Evolutionary conservation across 2,888 invertebrate species (phyloP), one percentile per base, ranked within the genome.

Genomic region (Podabrus alpinus): DNA sequence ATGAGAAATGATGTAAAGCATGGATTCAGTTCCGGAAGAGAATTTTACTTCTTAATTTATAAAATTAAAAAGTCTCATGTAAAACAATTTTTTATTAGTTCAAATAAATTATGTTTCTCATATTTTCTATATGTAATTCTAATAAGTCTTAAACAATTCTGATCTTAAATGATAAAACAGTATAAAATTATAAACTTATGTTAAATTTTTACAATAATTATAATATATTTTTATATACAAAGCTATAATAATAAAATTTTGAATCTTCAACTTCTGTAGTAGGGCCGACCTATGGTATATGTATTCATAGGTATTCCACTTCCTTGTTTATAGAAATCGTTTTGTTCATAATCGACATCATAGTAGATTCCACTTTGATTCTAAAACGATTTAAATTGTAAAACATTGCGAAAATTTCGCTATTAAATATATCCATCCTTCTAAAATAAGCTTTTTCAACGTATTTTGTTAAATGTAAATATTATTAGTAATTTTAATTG

Each of bases 341-440:
- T 89, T 82, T 89, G 92, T 84, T 95, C 95, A 82, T 95, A 95
- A 79, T 96, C 96, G 24, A 96, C 95, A 84, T 96, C 96, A 84
- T 96, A 96, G 87, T 96, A 96, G 81, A 96, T 95, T 69, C 95
- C 95, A 80, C 94, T 95, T 89, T 95, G 95, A 87, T 95, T 95
- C 96, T 96, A 71, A 89, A 89, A 80, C 24, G 25, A 68, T 45
- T 45, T 45, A 45, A 45, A 45, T 45, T 45, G n/a, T 45, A 45
- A 45, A n/a, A 45, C n/a, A 45, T 45, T n/a, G 45, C n/a, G n/a
- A 45, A n/a, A 45, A 45, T 45, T 45, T 45, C 7, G 45, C 45
- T n/a, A 45, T 45, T 78, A 78, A 80, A 77, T 76, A 74, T 71
- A 45, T 75, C 66, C 77, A 67, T 74, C n/a, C 45, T 45, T 45